Evolutionary conservation across 2,888 invertebrate species (phyloP), one percentile per base, ranked within the genome.

Genomic region (Balanococcus diminutus): DNA sequence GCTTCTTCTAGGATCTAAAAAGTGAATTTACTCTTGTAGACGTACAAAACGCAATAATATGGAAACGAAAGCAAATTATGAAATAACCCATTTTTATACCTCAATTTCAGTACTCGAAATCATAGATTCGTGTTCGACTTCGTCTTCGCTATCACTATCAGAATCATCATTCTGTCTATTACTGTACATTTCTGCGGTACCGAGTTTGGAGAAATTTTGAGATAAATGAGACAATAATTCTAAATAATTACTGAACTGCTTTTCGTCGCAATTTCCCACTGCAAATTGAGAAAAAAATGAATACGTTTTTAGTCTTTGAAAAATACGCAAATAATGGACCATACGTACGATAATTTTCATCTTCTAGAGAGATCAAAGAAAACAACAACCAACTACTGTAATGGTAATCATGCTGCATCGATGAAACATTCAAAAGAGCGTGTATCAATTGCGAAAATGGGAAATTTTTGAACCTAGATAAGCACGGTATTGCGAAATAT

Each of bases 401-500:
- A 16, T 79, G 79, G 46, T 85, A 39, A 75, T 85, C 85, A 19
- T 51, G 31, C 19, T 46, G 75, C 3, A 51, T 16, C 19, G 72
- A 72, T 14, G 85, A 28, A 31, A 31, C 14, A 9, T 79, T 85
- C 28, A 79, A 28, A 4, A 75, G 3, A 11, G 72, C 14, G 8
- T 28, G 39, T 9, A 85, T 85, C 32, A 86, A n/a, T 28, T 67
- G 39, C 39, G 61, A 75, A 46, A 36, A 92, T 0, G 92, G 92
- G 87, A 92, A 91, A 79, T 90, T 89, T 51, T 89, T 87, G 39
- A 90, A 89, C 46, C 90, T 89, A 1, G 92, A 91, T 87, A 96
- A 89, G 8, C 93, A 93, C 16, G 96, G 95, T 88, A 96, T 90
- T 46, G 96, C 90, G 88, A 92, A 94, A 90, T 92, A 91, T 88